These are phyloP conservation scores for Tethea ocularis DNA, from an alignment of 2,888 invertebrate species.

Conservation along the genomic window DNA sequence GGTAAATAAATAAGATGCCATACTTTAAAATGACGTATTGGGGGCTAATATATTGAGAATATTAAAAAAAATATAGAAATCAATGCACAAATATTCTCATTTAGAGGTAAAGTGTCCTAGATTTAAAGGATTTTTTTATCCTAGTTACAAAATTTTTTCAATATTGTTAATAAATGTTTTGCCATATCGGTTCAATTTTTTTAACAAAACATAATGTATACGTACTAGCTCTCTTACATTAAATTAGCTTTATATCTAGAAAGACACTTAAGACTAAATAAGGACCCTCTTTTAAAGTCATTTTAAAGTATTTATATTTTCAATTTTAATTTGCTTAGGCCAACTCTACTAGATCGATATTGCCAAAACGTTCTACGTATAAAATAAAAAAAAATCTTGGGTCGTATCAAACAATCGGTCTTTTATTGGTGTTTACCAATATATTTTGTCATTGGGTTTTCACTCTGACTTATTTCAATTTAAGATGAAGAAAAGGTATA, in stretches of 20 bases:
- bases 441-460: conserved; percentile 24
- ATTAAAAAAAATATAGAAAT: conserved; percentile 18
- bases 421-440: conserved; percentile 22
- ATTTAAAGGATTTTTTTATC: neutral
- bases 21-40: conserved; percentile 57
- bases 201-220: neutral
- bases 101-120: conserved; percentile 15
- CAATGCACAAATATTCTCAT: conserved; percentile 26
- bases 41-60: conserved; percentile 17
- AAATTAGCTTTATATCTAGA: conserved; percentile 20
- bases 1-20: conserved; percentile 62
- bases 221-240: conserved; percentile 3
- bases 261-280: conserved; percentile 6
- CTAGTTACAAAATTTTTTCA: neutral
- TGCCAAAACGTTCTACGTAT: conserved; percentile 23
- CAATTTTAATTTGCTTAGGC: conserved; percentile 37
- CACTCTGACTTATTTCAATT: neutral
- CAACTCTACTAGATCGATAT: conserved; percentile 20
- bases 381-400: conserved; percentile 20
- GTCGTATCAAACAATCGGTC: conserved; percentile 16
- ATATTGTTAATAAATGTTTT: neutral
- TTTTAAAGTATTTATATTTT: conserved; percentile 38
- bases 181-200: neutral
- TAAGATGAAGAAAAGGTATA: conserved; percentile 9
- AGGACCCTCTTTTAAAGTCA: conserved; percentile 29